These are phyloP conservation scores for Oryctolagus cuniculus DNA, from an alignment of 2,113 vertebrate species.

Conservation along the genomic window DNA sequence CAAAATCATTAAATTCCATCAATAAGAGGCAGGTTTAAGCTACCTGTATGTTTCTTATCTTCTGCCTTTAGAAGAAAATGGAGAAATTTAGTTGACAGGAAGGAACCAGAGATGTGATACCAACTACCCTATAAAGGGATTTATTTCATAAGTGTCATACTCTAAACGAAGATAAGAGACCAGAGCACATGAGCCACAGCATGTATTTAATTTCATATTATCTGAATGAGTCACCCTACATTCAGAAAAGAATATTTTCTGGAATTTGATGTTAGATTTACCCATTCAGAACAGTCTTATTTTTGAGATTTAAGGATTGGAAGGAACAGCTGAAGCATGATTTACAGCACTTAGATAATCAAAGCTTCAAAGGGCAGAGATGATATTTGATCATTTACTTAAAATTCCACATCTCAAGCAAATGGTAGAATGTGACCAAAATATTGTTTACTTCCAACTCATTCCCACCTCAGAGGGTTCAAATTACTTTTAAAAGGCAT, in stretches of 20 bases:
- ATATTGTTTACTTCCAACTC: background rate
- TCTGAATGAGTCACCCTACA: background rate
- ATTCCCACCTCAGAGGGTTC: background rate
- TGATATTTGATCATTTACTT: background rate
- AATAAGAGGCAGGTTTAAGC: background rate
- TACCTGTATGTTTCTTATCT: background rate
- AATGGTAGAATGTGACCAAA: background rate
- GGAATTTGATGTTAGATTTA: background rate
- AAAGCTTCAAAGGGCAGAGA: constrained; percentile 5
- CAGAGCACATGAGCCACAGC: background rate
- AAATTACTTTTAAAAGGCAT: constrained; percentile 4
- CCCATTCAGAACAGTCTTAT: background rate
- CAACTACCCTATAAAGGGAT: background rate
- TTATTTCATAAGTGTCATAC: background rate
- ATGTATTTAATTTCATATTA: background rate
- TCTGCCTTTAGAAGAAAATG: background rate
- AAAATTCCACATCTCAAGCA: constrained; percentile 40
- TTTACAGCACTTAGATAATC: constrained; percentile 7
- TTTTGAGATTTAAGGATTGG: constrained; percentile 16
- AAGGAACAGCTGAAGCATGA: background rate
- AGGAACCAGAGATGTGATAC: background rate
- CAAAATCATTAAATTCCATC: constrained; percentile 13
- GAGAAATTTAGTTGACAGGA: background rate
- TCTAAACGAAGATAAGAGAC: background rate
- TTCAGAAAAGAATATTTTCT: background rate